A percentile compares a stretch with the other conserved stretches of the same genome.
Conservation (phyloP, 2,797 vertebrate genomes). For the Numenius phaeopus region DNA sequence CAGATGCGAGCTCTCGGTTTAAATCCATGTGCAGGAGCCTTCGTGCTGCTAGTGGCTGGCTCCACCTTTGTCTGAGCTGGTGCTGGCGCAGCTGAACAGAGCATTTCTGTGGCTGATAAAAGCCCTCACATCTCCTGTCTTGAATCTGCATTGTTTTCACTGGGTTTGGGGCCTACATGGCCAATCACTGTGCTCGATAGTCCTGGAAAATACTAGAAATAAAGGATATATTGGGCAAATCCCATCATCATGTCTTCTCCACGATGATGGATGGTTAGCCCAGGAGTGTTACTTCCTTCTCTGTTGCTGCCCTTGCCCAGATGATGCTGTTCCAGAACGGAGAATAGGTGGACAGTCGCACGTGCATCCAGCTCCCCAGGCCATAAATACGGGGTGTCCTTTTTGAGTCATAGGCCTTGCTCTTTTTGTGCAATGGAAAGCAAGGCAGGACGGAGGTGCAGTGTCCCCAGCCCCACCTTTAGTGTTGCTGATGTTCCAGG, state of each 20-base stretch:
- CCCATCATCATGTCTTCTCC: neutral
- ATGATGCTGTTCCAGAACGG: neutral
- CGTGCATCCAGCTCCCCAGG: fast-evolving
- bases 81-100: neutral
- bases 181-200: fast-evolving
- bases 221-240: neutral
- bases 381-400: neutral
- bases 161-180: neutral
- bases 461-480: neutral
- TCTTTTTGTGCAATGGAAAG: neutral
- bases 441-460: neutral
- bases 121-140: neutral
- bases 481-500: neutral
- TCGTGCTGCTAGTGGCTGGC: fast-evolving
- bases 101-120: neutral
- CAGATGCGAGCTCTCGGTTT: neutral
- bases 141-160: neutral
- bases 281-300: neutral
- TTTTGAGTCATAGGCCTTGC: neutral
- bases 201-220: neutral
- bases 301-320: fast-evolving
- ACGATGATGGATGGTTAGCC: neutral
- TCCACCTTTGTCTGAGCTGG: neutral
- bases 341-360: neutral
- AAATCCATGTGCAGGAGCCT: neutral